Percentiles rank a stretch among this genome's conserved stretches.
phyloP scores from a whole-genome alignment of 2,113 vertebrate species.

The Ardeotis arabs region DNA sequence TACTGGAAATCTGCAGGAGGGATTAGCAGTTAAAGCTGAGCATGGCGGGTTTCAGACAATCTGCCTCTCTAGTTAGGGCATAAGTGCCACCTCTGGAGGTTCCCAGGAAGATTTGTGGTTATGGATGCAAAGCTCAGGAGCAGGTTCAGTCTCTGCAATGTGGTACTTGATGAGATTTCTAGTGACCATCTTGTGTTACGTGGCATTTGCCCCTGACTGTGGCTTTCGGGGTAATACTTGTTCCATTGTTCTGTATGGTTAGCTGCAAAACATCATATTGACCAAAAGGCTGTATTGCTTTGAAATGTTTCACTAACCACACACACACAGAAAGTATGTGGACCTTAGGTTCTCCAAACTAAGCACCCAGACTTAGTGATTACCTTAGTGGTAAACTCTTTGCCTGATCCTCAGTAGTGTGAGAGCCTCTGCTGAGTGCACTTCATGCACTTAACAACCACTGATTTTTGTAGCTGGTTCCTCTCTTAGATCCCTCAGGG shows the following conservation, averaged over 20 bases:
- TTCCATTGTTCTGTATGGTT: not conserved
- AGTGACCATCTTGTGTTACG: accelerated
- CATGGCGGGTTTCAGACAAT: not conserved
- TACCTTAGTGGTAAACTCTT: not conserved
- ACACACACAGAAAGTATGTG: not conserved
- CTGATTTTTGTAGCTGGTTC: not conserved
- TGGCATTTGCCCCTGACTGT: not conserved
- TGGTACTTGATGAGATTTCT: not conserved
- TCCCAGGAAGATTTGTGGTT: not conserved
- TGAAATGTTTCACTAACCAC: not conserved
- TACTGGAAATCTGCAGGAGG: not conserved
- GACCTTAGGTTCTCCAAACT: not conserved
- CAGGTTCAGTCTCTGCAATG: not conserved
- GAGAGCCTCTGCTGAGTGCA: not conserved
- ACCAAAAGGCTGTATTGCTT: not conserved
- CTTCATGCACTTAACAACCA: not conserved
- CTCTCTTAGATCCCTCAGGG: not conserved
- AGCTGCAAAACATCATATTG: not conserved
- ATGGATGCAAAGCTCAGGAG: not conserved
- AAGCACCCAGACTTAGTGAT: not conserved
- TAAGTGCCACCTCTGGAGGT: not conserved
- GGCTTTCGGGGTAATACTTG: not conserved
- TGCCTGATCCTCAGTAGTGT: not conserved
- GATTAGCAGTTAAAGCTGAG: not conserved
- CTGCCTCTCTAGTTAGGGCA: accelerated